These are phyloP conservation scores for Eristalis pertinax DNA, from an alignment of 2,888 invertebrate genomes.

Conservation along the genomic window DNA sequence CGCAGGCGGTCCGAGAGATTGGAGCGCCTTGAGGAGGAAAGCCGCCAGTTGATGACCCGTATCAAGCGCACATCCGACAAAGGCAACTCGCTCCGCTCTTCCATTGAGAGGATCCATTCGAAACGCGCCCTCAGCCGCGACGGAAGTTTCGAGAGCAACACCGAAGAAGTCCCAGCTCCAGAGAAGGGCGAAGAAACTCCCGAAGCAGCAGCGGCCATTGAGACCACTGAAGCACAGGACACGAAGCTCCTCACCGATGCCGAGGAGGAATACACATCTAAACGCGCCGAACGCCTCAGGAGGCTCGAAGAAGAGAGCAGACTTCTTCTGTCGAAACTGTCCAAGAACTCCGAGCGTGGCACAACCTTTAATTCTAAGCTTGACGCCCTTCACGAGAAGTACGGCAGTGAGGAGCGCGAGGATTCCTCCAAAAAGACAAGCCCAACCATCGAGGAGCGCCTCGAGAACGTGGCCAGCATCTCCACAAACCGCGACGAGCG, in stretches of 20 bases:
- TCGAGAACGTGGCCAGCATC: constrained; percentile 78
- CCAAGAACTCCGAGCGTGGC: constrained; percentile 76
- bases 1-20: constrained; percentile 78
- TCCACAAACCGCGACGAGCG: constrained; percentile 77
- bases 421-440: constrained; percentile 27
- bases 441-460: constrained; percentile 75
- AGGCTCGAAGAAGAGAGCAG: constrained; percentile 91
- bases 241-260: constrained; percentile 75
- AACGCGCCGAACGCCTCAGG: constrained; percentile 77
- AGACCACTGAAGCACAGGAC: constrained; percentile 21
- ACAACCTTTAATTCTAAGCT: constrained; percentile 75
- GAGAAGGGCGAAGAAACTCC: constrained; percentile 46
- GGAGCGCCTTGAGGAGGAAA: constrained; percentile 89
- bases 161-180: constrained; percentile 76
- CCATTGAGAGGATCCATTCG: constrained; percentile 76
- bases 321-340: constrained; percentile 83
- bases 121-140: constrained; percentile 77
- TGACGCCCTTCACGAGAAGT: constrained; percentile 78
- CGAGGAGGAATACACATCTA: constrained; percentile 77
- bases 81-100: constrained; percentile 78
- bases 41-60: constrained; percentile 88
- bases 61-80: constrained; percentile 87
- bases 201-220: neutral
- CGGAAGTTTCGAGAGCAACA: constrained; percentile 79
- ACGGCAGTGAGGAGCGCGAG: constrained; percentile 70